Evolutionary conservation across 2,888 invertebrate species (phyloP).

Genomic region (Synanthedon myopaeformis): DNA sequence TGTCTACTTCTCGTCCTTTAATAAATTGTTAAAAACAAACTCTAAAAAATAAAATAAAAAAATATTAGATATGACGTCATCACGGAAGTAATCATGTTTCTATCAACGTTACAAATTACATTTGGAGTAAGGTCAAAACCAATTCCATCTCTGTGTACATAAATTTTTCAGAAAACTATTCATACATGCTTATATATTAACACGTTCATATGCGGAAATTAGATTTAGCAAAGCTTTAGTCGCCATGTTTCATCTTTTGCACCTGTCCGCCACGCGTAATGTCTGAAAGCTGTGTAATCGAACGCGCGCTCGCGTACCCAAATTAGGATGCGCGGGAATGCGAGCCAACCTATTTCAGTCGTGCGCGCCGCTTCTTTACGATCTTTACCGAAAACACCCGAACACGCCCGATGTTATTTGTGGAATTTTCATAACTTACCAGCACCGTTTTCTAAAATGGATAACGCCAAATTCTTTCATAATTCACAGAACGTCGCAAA

Average conservation of each 20-base stretch:
- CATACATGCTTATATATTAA: no score
- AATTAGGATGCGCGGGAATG: slow-evolving; percentile 67
- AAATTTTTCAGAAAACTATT: no score
- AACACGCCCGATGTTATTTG: slow-evolving; percentile 47
- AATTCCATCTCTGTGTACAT: no score
- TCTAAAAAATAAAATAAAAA: no score
- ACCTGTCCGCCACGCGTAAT: slow-evolving; percentile 13
- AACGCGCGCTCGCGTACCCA: slow-evolving; percentile 55
- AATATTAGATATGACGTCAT: no score
- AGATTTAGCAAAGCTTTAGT: no score
- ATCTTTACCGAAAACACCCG: slow-evolving; percentile 24
- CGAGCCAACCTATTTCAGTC: slow-evolving; percentile 57
- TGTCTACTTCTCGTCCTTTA: no score
- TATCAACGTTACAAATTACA: no score
- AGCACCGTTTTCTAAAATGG: slow-evolving; percentile 25
- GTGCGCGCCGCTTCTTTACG: slow-evolving; percentile 42
- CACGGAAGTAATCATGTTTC: no score
- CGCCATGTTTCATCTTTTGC: slow-evolving; percentile 8
- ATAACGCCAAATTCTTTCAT: slow-evolving; percentile 9
- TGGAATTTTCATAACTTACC: slow-evolving; percentile 39
- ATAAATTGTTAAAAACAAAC: no score
- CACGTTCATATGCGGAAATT: no score
- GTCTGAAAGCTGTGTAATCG: slow-evolving; percentile 41
- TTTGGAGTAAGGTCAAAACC: no score
- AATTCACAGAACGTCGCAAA: slow-evolving; percentile 1